Conservation (phyloP, 2,113 vertebrate genomes). For the Symphodus melops region DNA sequence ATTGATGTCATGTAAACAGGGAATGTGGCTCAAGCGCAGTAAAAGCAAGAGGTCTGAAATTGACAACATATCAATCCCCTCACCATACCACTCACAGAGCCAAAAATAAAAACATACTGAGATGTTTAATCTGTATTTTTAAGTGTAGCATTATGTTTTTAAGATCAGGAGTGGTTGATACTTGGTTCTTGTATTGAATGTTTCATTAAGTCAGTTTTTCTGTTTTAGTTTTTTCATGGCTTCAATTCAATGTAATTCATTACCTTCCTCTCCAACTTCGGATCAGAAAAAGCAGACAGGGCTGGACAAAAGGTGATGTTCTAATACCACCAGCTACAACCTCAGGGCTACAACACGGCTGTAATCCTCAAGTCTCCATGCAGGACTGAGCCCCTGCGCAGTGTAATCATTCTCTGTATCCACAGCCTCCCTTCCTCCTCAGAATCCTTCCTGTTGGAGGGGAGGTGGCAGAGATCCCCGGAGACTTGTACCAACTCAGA, state of each 20-base stretch:
- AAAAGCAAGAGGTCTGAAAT: too few relatives aligned
- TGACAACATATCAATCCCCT: too few relatives aligned
- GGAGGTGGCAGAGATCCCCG: conserved; percentile 15
- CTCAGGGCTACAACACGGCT: not conserved
- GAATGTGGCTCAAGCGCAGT: too few relatives aligned
- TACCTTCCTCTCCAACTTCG: not conserved
- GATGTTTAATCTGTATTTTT: too few relatives aligned
- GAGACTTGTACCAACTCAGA: conserved; percentile 11
- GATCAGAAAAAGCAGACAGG: not conserved
- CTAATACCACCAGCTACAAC: not conserved
- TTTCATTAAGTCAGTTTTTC: too few relatives aligned
- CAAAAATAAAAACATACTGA: too few relatives aligned
- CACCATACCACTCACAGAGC: too few relatives aligned
- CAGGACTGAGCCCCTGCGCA: not conserved
- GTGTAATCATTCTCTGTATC: not conserved
- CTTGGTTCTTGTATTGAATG: too few relatives aligned
- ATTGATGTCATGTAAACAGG: too few relatives aligned
- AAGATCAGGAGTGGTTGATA: too few relatives aligned
- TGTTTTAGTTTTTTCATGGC: too few relatives aligned
- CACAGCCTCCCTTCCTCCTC: not conserved
- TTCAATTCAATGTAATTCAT: not conserved
- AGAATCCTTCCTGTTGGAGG: conserved; percentile 3
- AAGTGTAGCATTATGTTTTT: too few relatives aligned
- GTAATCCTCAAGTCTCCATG: not conserved
- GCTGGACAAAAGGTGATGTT: not conserved